Evolutionary conservation across 2,113 vertebrate species (phyloP).

Genomic region (Cyphomyrus plagiostoma): DNA sequence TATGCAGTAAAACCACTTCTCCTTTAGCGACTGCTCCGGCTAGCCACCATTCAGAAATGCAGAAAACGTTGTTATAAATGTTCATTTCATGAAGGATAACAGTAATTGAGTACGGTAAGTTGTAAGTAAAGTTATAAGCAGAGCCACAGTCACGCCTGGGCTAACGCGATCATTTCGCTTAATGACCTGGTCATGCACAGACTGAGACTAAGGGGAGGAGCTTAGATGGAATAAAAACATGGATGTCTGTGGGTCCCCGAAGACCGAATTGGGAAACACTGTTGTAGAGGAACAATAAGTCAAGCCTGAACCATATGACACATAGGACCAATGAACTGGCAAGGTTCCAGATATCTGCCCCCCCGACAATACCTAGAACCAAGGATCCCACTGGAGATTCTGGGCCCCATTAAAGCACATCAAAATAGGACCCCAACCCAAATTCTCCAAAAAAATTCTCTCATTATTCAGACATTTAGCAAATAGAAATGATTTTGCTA

Average conservation of each 20-base stretch:
- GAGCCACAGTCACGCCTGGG: not conserved
- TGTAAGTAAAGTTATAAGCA: not conserved
- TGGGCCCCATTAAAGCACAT: not conserved
- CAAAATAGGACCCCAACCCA: not conserved
- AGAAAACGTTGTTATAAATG: not conserved
- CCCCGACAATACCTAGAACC: not conserved
- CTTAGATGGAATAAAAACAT: not conserved
- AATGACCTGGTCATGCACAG: not conserved
- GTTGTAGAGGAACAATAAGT: not conserved
- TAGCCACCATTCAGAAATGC: not conserved
- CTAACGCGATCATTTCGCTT: not conserved
- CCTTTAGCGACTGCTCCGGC: not conserved
- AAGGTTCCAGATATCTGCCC: not conserved
- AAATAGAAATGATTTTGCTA: too few relatives aligned
- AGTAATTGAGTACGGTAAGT: not conserved
- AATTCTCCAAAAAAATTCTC: too few relatives aligned
- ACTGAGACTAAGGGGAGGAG: not conserved
- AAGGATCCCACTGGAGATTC: not conserved
- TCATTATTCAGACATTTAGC: too few relatives aligned
- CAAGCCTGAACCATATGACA: not conserved
- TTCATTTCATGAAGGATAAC: not conserved
- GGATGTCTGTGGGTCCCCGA: not conserved
- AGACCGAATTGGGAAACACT: not conserved
- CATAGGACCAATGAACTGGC: not conserved
- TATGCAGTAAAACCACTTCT: not conserved